A percentile compares a stretch with the other conserved stretches of the same genome.
phyloP scores from a whole-genome alignment of 2,113 vertebrate species.

The Caretta caretta region DNA sequence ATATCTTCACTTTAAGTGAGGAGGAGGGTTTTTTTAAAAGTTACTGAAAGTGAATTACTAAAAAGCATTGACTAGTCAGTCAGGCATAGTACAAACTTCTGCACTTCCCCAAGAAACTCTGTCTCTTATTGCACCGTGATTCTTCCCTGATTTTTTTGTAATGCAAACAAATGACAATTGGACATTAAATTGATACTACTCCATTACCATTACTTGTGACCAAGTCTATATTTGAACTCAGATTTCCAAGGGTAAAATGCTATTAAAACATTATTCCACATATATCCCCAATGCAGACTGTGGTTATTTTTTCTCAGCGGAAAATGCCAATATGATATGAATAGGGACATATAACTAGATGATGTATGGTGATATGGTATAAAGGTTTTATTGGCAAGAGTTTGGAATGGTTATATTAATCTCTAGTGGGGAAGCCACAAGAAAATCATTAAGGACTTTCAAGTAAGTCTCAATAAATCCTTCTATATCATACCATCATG shows the following conservation, averaged over 20 bases:
- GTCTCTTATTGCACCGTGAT: neutral
- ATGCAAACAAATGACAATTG: neutral
- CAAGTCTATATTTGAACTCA: constrained; percentile 4
- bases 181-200: neutral
- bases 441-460: neutral
- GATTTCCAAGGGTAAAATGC: neutral
- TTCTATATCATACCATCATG: neutral
- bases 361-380: neutral
- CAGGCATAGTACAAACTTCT: neutral
- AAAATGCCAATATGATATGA: neutral
- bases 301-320: constrained; percentile 4
- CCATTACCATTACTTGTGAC: neutral
- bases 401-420: neutral
- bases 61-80: neutral
- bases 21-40: neutral
- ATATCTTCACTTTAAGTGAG: neutral
- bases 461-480: neutral
- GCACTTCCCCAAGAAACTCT: neutral
- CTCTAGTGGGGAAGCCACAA: neutral
- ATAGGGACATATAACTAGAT: constrained; percentile 3
- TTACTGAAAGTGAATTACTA: neutral
- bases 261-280: neutral
- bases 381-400: neutral
- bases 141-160: neutral
- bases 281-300: neutral